Evolutionary conservation across 2,888 invertebrate species (phyloP).

Genomic region (Cordilura impudica): DNA sequence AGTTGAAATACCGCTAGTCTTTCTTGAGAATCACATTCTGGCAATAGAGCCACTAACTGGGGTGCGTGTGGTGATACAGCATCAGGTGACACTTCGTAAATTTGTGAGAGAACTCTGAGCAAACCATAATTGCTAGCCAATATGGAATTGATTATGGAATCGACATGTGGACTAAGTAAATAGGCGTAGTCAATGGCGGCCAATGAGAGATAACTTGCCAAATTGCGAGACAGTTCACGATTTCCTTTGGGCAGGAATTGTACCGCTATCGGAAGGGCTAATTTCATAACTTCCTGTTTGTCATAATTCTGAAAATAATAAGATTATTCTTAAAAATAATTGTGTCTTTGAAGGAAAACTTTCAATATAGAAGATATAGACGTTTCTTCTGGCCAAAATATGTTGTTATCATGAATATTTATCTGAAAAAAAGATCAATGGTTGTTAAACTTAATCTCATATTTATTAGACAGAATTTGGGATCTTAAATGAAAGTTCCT

Average conservation of each 20-base stretch:
- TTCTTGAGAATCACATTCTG: constrained; percentile 91
- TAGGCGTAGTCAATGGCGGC: constrained; percentile 95
- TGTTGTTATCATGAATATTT: too few species aligned
- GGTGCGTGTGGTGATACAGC: constrained; percentile 91
- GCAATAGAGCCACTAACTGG: constrained; percentile 86
- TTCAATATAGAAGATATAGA: too few species aligned
- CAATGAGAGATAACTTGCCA: constrained; percentile 93
- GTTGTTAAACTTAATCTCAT: too few species aligned
- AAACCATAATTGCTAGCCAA: constrained; percentile 93
- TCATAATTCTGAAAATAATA: constrained; percentile 79
- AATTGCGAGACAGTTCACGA: constrained; percentile 91
- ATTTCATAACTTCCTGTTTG: constrained; percentile 80
- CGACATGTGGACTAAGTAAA: constrained; percentile 90
- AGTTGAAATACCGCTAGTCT: constrained; percentile 90
- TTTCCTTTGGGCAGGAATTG: constrained; percentile 95
- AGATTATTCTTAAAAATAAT: neutral
- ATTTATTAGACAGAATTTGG: too few species aligned
- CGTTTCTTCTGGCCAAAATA: too few species aligned
- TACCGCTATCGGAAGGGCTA: constrained; percentile 92
- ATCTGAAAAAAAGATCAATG: too few species aligned
- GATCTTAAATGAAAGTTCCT: too few species aligned
- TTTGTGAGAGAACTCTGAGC: constrained; percentile 91
- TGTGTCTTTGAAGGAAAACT: too few species aligned
- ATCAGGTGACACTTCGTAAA: constrained; percentile 92
- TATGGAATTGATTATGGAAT: constrained; percentile 93